phyloP scores from a whole-genome alignment of 2,888 invertebrate species.

The Margaritifera margaritifera region DNA sequence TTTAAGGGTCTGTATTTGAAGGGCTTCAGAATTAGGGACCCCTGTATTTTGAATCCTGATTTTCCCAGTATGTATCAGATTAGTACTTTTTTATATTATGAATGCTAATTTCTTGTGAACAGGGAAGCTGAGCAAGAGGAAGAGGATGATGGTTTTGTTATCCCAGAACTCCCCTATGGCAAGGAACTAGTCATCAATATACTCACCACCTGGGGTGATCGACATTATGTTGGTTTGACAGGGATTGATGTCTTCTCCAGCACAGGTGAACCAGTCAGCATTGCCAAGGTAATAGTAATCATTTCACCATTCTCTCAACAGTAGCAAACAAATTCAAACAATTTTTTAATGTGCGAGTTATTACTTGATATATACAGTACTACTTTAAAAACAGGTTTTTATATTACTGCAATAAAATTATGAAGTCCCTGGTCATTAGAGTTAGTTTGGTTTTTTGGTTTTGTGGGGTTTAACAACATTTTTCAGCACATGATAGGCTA shows the following conservation, averaged over 20 bases:
- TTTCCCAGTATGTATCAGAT: no score
- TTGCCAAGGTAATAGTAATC: constrained; percentile 77
- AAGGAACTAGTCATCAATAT: constrained; percentile 81
- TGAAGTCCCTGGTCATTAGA: no score
- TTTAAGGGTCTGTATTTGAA: no score
- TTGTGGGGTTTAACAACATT: no score
- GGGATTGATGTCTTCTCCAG: constrained; percentile 84
- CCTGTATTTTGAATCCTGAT: no score
- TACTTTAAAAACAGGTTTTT: neutral
- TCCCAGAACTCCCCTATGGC: constrained; percentile 85
- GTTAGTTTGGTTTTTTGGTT: no score
- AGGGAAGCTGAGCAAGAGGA: neutral
- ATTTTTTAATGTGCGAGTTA: neutral
- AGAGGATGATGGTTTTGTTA: constrained; percentile 77
- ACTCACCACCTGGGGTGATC: constrained; percentile 83
- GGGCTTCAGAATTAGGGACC: no score
- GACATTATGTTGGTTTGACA: constrained; percentile 84
- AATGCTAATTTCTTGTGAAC: no score
- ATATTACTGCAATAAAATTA: no score
- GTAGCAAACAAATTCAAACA: neutral
- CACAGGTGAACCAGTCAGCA: constrained; percentile 77
- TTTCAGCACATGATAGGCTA: no score
- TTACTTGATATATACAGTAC: neutral
- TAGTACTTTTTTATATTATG: no score
- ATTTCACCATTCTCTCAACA: neutral